Percentiles rank a stretch among this genome's conserved stretches.
These are phyloP conservation scores for Rhimphoctona megacephalus DNA, from an alignment of 2,888 invertebrate genomes.

Conservation along the genomic window DNA sequence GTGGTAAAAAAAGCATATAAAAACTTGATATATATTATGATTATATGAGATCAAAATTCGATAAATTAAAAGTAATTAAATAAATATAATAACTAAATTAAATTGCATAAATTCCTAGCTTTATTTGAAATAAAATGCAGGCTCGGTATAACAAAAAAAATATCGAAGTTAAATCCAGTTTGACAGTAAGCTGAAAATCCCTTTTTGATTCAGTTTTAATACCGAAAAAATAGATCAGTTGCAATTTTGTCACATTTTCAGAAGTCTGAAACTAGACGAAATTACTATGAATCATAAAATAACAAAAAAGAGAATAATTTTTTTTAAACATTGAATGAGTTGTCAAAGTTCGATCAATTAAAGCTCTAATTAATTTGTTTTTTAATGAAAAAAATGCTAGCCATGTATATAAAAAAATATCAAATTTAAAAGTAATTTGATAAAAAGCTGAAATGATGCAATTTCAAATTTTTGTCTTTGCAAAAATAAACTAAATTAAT, in stretches of 20 bases:
- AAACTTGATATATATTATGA: too few relatives aligned
- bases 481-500: background rate
- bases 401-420: background rate
- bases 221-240: too few relatives aligned
- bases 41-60: background rate
- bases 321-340: background rate
- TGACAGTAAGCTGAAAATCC: too few relatives aligned
- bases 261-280: background rate
- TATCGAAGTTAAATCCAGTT: too few relatives aligned
- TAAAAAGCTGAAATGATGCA: background rate
- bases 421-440: background rate
- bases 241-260: background rate
- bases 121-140: too few relatives aligned
- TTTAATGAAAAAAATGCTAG: background rate
- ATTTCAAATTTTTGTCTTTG: background rate
- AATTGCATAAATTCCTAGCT: too few relatives aligned
- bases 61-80: background rate
- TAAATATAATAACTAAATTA: background rate
- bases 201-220: too few relatives aligned
- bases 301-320: background rate
- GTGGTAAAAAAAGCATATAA: conserved; percentile 18
- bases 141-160: background rate
- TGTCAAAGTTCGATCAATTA: too few relatives aligned
- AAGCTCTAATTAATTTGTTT: background rate
- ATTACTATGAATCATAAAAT: background rate